A percentile compares a stretch with the other conserved stretches of the same genome.
phyloP scores from a whole-genome alignment of 2,113 vertebrate species.

The Hippocampus abdominalis region DNA sequence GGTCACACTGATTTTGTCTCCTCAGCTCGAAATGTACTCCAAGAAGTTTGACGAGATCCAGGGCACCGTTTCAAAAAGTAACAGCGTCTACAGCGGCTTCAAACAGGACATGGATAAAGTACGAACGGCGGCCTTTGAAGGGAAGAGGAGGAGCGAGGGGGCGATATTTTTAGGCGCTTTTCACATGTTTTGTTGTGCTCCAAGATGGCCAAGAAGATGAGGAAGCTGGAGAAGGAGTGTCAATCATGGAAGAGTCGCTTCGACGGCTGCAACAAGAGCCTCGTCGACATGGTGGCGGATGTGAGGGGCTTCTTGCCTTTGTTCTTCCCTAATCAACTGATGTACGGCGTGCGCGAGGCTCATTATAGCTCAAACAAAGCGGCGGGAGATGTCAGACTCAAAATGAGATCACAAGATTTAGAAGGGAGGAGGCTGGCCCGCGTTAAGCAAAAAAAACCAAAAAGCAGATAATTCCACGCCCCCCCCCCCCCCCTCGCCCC shows the following conservation, averaged over 20 bases:
- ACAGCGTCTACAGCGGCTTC: constrained; percentile 89
- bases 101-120: constrained; percentile 99
- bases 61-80: constrained; percentile 91
- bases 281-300: constrained; percentile 94
- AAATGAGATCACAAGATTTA: not conserved
- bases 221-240: constrained; percentile 93
- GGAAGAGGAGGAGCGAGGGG: not conserved
- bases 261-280: constrained; percentile 90
- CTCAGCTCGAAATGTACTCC: constrained; percentile 89
- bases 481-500: too few relatives aligned
- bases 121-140: constrained; percentile 3
- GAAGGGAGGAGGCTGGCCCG: too few relatives aligned
- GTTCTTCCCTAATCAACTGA: not conserved
- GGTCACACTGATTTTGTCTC: constrained; percentile 6
- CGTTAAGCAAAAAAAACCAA: too few relatives aligned
- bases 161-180: constrained; percentile 29
- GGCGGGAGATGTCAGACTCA: not conserved
- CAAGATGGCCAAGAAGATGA: constrained; percentile 98
- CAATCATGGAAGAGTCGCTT: constrained; percentile 92
- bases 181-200: constrained; percentile 26
- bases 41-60: constrained; percentile 98
- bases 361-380: not conserved
- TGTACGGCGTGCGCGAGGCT: not conserved
- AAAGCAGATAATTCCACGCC: too few relatives aligned
- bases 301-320: constrained; percentile 65